Percentiles rank a stretch among this genome's conserved stretches.
phyloP scores from a whole-genome alignment of 2,888 invertebrate genomes.

The Acrobasis repandana region DNA sequence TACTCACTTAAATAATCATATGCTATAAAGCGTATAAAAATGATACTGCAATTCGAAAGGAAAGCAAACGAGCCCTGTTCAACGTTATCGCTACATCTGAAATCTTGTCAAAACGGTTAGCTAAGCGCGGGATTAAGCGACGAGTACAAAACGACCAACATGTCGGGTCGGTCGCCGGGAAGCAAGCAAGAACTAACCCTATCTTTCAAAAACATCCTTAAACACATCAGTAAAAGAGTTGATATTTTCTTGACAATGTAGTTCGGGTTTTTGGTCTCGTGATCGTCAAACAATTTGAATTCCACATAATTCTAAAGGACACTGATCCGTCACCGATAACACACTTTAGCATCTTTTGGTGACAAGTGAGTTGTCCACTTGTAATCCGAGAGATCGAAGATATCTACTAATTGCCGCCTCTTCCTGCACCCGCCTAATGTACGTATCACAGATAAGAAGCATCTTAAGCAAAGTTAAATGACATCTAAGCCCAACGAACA shows the following conservation, averaged over 20 bases:
- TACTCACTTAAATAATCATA: too few relatives aligned
- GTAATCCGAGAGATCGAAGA: conserved; percentile 67
- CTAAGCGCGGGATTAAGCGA: conserved; percentile 76
- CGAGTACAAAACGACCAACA: conserved; percentile 75
- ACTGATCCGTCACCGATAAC: conserved; percentile 80
- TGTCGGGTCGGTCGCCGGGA: conserved; percentile 49
- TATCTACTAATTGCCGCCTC: conserved; percentile 50
- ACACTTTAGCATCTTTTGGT: conserved; percentile 69
- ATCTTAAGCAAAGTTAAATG: too few relatives aligned
- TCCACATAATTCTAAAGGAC: conserved; percentile 71
- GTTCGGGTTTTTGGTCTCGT: conserved; percentile 45
- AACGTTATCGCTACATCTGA: conserved; percentile 64
- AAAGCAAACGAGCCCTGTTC: conserved; percentile 42
- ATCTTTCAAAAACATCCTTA: conserved; percentile 32
- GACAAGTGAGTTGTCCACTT: conserved; percentile 74
- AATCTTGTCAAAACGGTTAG: conserved; percentile 81
- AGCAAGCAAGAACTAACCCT: conserved; percentile 34
- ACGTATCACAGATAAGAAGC: too few relatives aligned
- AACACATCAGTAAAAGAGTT: conserved; percentile 39
- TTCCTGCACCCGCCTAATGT: conserved; percentile 12
- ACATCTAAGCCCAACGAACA: too few relatives aligned
- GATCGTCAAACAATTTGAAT: conserved; percentile 70
- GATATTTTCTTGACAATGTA: conserved; percentile 33
- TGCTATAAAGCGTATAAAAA: not conserved
- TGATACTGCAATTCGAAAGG: conserved; percentile 33